These are phyloP conservation scores for Drymonia ruficornis DNA, from an alignment of 2,888 invertebrate genomes.

Conservation along the genomic window DNA sequence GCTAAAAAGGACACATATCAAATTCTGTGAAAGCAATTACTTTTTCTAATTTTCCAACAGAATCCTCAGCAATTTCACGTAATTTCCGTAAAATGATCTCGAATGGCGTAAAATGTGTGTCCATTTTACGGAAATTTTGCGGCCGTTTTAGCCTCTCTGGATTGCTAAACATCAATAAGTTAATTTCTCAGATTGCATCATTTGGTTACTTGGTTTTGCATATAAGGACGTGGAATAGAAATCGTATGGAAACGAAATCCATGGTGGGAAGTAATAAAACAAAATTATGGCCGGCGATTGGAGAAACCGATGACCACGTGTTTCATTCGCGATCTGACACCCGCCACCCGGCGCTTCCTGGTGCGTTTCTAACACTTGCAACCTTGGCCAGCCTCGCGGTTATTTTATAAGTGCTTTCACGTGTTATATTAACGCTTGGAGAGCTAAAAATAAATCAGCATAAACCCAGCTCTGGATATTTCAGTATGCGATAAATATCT, in stretches of 20 bases:
- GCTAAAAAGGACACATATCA: too few relatives aligned
- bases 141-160: too few relatives aligned
- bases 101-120: too few relatives aligned
- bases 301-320: conserved; percentile 50
- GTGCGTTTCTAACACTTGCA: conserved; percentile 36
- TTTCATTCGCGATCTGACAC: conserved; percentile 41
- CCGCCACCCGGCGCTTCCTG: conserved; percentile 33
- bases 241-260: conserved; percentile 33
- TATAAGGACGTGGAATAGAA: conserved; percentile 37
- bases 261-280: conserved; percentile 55
- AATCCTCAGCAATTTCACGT: too few relatives aligned
- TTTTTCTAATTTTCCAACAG: too few relatives aligned
- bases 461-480: conserved; percentile 13
- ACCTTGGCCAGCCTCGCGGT: conserved; percentile 33
- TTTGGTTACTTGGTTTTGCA: conserved; percentile 9
- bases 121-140: too few relatives aligned
- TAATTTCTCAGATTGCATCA: neutral
- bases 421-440: conserved; percentile 19
- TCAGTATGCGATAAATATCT: conserved; percentile 12
- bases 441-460: conserved; percentile 16
- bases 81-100: too few relatives aligned
- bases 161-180: too few relatives aligned
- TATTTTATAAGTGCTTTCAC: conserved; percentile 31
- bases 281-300: conserved; percentile 43
- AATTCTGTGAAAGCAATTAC: too few relatives aligned